Percentiles rank a stretch among this genome's conserved stretches.
Conservation (phyloP, 2,888 invertebrate species). For the Cosmorhoe ocellata region DNA sequence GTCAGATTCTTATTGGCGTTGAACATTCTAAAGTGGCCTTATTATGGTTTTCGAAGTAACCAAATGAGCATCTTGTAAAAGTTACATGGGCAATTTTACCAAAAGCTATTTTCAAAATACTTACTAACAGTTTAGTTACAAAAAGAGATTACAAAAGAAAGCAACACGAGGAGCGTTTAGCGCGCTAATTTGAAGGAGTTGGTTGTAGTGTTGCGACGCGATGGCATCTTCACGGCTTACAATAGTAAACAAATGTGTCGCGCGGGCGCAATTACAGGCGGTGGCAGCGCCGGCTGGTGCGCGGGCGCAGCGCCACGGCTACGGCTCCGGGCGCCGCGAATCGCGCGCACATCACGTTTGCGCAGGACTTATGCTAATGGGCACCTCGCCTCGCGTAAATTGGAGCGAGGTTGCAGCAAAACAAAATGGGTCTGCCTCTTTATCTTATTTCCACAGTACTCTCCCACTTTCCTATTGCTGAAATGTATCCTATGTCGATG, state of each 20-base stretch:
- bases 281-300: constrained; percentile 31
- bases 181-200: constrained; percentile 75
- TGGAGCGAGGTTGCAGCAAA: constrained; percentile 75
- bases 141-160: constrained; percentile 20
- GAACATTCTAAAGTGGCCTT: too few species aligned
- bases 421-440: constrained; percentile 77
- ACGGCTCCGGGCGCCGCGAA: constrained; percentile 59
- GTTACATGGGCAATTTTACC: too few species aligned
- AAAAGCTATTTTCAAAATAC: too few species aligned
- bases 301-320: constrained; percentile 45
- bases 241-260: constrained; percentile 82
- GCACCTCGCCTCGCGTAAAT: constrained; percentile 74
- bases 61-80: too few species aligned
- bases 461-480: constrained; percentile 44
- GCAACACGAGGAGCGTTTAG: constrained; percentile 45
- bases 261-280: constrained; percentile 68
- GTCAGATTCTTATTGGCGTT: too few species aligned
- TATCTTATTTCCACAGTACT: constrained; percentile 70
- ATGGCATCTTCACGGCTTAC: constrained; percentile 81
- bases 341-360: constrained; percentile 75
- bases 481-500: constrained; percentile 54
- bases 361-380: constrained; percentile 80
- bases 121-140: constrained; percentile 2
- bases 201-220: constrained; percentile 62
- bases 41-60: too few species aligned